Evolutionary conservation across 2,888 invertebrate species (phyloP), one percentile per base, ranked within the genome.

Genomic region (Malthinus flaveolus): DNA sequence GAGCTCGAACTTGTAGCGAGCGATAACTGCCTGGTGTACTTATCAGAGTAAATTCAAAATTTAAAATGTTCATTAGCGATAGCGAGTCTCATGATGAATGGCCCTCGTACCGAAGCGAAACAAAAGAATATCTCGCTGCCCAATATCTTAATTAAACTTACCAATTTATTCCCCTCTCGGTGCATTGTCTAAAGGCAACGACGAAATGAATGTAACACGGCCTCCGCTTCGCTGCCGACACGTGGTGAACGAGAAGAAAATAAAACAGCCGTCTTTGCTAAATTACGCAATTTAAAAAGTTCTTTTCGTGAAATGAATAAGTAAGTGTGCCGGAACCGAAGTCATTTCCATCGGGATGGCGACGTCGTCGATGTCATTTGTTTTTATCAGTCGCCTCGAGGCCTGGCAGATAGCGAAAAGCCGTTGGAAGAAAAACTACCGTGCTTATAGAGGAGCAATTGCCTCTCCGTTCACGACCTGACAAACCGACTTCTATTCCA

Each of bases 111-210:
- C 69, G 66, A 70, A 70, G 68, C 72, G 75, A 78, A 76, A 78
- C 78, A 78, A 78, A 78, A 78, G 78, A 77, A 76, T 77, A 75
- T 74, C 75, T 75, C 73, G 71, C 73, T 75, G 77, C 72, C 77
- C 78, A 78, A 78, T 78, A 80, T 80, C 79, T 80, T 80, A 80
- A 80, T 80, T 80, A 80, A 80, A 79, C 71, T 79, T 75, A 76
- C 78, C 78, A 78, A 79, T 80, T 80, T 79, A 78, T 78, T 76
- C 75, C 73, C 76, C 71, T 55, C 51, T 48, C 42, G 42, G 42
- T 52, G 55, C 59, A 60, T 59, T 62, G 62, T 62, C 62, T 59
- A 64, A 56, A 58, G 57, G 59, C 71, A 70, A 68, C 71, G 71
- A 71, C 69, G 72, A 73, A 73, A 75, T 74, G 75, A 75, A 75